Evolutionary conservation across 2,797 vertebrate species (phyloP).

Genomic region (Chaenodraco wilsoni): DNA sequence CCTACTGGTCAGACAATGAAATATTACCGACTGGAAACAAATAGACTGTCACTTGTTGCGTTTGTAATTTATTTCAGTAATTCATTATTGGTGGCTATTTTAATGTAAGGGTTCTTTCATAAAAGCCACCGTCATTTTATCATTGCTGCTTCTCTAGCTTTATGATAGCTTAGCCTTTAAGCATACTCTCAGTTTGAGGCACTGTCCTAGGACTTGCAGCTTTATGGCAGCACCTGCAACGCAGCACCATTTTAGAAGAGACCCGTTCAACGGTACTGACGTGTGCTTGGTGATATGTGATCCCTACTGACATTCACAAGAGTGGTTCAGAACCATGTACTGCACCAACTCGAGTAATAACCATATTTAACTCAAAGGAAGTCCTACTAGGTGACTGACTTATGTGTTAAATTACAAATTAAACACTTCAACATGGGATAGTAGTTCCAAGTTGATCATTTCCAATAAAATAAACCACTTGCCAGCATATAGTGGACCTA

Average conservation of each 20-base stretch:
- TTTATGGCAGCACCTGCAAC: background rate
- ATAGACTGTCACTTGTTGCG: background rate
- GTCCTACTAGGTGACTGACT: too few relatives aligned
- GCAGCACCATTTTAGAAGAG: too few relatives aligned
- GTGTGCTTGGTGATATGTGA: too few relatives aligned
- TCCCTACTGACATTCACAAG: background rate
- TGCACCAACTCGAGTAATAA: background rate
- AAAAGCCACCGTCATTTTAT: too few relatives aligned
- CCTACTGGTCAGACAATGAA: constrained; percentile 28
- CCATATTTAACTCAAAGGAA: background rate
- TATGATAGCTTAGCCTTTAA: too few relatives aligned
- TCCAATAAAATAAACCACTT: too few relatives aligned
- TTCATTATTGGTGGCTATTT: background rate
- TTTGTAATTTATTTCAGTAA: background rate
- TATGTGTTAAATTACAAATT: background rate
- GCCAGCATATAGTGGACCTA: too few relatives aligned
- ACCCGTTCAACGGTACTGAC: background rate
- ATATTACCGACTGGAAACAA: background rate
- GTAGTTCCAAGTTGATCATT: too few relatives aligned
- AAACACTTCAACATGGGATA: too few relatives aligned
- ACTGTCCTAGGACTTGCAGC: too few relatives aligned
- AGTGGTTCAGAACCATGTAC: background rate
- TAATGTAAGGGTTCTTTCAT: too few relatives aligned
- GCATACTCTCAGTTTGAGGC: too few relatives aligned
- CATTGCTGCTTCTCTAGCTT: background rate